phyloP scores from a whole-genome alignment of 2,888 invertebrate genomes.

The Dendrolimus pini region DNA sequence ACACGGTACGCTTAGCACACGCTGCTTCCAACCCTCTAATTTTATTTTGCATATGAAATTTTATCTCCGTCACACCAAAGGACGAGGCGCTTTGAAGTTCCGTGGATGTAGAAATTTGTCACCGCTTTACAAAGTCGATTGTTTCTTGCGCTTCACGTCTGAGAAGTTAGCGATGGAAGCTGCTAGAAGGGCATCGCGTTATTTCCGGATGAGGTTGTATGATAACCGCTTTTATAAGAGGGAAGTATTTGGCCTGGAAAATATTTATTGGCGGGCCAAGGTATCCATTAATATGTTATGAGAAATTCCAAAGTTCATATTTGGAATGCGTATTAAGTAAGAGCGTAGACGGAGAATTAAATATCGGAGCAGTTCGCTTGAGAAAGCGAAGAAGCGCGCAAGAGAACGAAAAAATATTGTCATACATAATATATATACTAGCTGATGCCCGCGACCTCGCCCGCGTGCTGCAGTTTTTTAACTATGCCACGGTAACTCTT shows the following conservation, averaged over 20 bases:
- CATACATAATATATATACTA: too few species aligned
- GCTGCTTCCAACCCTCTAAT: slow-evolving; percentile 39
- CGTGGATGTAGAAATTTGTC: slow-evolving; percentile 25
- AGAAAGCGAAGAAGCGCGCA: too few species aligned
- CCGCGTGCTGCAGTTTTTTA: too few species aligned
- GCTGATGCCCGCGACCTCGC: too few species aligned
- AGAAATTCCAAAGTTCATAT: background rate
- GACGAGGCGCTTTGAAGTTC: slow-evolving; percentile 36
- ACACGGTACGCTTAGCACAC: slow-evolving; percentile 41
- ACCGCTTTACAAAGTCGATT: slow-evolving; percentile 22
- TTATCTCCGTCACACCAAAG: slow-evolving; percentile 51
- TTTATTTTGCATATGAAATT: slow-evolving; percentile 57
- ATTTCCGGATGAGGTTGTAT: background rate
- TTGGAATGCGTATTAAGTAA: background rate
- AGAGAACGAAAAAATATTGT: too few species aligned
- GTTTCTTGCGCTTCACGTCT: slow-evolving; percentile 13
- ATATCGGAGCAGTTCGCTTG: too few species aligned
- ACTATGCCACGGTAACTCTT: too few species aligned
- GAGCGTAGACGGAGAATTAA: background rate
- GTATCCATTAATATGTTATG: background rate
- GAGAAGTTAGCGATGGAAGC: background rate
- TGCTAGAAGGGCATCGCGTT: background rate
- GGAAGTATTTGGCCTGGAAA: background rate
- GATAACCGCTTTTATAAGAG: background rate
- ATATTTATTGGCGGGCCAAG: background rate